These are phyloP conservation scores for Nerophis lumbriciformis DNA, from an alignment of 2,113 vertebrate species.

Conservation along the genomic window DNA sequence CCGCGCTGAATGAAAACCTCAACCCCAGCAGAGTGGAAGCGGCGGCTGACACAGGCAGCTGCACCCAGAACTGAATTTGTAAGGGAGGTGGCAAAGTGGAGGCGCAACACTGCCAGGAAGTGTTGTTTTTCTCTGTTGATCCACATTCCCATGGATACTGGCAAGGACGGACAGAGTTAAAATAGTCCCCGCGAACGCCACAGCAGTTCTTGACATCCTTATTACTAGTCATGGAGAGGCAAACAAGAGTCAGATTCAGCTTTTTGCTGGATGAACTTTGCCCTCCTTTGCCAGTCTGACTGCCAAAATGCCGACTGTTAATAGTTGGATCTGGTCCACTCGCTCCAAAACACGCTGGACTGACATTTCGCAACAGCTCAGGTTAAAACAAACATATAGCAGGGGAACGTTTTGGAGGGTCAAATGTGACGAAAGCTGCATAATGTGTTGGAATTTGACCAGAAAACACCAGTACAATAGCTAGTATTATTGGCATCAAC, in stretches of 20 bases:
- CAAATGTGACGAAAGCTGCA: neutral
- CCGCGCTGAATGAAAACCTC: constrained; percentile 42
- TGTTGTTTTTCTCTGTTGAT: constrained; percentile 59
- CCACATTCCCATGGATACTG: constrained; percentile 56
- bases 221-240: constrained; percentile 18
- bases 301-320: constrained; percentile 15
- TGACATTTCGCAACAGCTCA: constrained; percentile 1
- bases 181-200: constrained; percentile 43
- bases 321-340: constrained; percentile 5
- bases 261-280: constrained; percentile 9
- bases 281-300: constrained; percentile 1
- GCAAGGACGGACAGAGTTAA: constrained; percentile 44
- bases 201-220: constrained; percentile 14
- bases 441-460: too few relatives aligned
- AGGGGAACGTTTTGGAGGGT: neutral
- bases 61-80: constrained; percentile 56
- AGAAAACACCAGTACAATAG: too few relatives aligned
- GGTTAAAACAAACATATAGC: constrained; percentile 7
- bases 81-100: constrained; percentile 61
- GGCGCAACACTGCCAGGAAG: constrained; percentile 55
- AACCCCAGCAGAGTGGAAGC: constrained; percentile 32
- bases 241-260: constrained; percentile 11
- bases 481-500: too few relatives aligned
- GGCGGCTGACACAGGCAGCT: constrained; percentile 47
- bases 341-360: constrained; percentile 1